Evolutionary conservation across 2,888 invertebrate genomes (phyloP), one percentile per base, ranked within the genome.

Genomic region (Cremastinae sp.): DNA sequence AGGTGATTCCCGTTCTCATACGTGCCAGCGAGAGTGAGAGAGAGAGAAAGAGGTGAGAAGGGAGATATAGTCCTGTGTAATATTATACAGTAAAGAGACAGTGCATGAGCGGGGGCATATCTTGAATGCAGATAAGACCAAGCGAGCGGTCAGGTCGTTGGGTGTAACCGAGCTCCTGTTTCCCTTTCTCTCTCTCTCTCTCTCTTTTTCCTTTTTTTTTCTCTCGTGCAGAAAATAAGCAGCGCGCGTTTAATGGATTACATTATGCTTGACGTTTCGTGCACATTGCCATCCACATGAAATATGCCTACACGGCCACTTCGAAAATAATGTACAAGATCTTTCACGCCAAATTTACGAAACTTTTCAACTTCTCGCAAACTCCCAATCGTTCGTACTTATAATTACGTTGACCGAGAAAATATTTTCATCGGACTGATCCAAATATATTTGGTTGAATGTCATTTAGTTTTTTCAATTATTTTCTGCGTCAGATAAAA

Each of bases 1-100:
- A 87, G 87, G 86, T 86, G 87, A 84, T 84, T 78, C 82, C 75
- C 76, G 78, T 77, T 73, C 56, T 68, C 41, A 43, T 43, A 38
- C 47, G 47, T n/a, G n/a, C n/a, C n/a, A 49, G 58, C 58, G 38
- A 51, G 53, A 38, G 28, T 3, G 28, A 28, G 28, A 28, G 28
- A 5, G 28, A 28, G 5, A 28, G 28, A 28, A 5, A 28, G 28
- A 28, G 28, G 5, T 28, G 28, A 28, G 28, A 28, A 28, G 28
- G 28, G 38, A 59, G 38, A 59, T 59, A 51, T 38, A n/a, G n/a
- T 49, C 53, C 38, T 56, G 28, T 51, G 49, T 58, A 51, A 59
- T 43, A 54, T 51, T 69, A 49, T 49, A 41, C 16, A 51, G 59
- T 41, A 20, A 49, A 51, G 64, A 47, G 51, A 41, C 51, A 58